Conservation (phyloP, 2,113 vertebrate species). For the Chroicocephalus ridibundus region DNA sequence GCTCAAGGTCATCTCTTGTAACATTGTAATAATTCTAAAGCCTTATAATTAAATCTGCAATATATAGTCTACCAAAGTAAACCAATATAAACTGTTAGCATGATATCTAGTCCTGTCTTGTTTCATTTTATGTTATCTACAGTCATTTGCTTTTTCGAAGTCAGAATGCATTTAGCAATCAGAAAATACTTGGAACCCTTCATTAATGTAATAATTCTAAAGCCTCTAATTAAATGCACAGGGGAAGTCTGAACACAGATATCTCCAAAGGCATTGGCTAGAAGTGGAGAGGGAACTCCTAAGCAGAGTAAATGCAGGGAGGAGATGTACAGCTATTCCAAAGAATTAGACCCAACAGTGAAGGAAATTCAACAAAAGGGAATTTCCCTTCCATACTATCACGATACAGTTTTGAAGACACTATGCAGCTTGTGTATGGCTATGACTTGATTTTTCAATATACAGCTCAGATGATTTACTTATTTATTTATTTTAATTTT, state of each 20-base stretch:
- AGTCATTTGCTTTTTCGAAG: neutral
- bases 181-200: neutral
- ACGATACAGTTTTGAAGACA: neutral
- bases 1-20: neutral
- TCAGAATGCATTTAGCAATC: neutral
- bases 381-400: neutral
- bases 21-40: neutral
- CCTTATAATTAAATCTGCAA: neutral
- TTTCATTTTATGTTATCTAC: neutral
- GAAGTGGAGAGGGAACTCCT: neutral
- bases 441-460: neutral
- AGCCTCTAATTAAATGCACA: neutral
- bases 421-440: neutral
- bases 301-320: neutral
- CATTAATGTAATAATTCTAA: neutral
- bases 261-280: neutral
- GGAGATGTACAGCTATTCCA: neutral
- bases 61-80: neutral
- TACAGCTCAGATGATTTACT: neutral
- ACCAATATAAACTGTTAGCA: neutral
- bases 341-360: neutral
- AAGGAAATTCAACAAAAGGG: neutral
- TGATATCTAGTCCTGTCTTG: neutral
- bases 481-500: neutral
- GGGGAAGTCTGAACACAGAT: neutral